Evolutionary conservation across 1,140 invertebrate genomes (phyloP).

Genomic region (Bactericera cockerelli): DNA sequence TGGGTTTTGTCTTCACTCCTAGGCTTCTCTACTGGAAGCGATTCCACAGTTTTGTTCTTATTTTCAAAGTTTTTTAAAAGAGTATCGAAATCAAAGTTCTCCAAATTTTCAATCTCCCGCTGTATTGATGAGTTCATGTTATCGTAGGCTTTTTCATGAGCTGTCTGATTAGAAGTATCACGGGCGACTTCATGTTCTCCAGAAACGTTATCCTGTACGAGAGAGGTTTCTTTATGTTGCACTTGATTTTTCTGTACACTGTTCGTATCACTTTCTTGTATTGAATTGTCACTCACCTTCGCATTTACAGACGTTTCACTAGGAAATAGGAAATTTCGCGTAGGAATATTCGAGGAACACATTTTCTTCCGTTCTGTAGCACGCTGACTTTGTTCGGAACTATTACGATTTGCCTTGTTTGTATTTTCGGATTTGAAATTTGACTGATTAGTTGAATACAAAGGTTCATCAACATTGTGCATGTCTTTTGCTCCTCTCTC

Average conservation of each 20-base stretch:
- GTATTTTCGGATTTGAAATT: neutral
- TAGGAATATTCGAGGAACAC: too few relatives aligned
- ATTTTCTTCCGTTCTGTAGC: neutral
- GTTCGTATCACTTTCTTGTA: too few relatives aligned
- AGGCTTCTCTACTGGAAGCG: neutral
- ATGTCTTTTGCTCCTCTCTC: conserved; percentile 6
- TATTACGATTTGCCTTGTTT: neutral
- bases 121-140: neutral
- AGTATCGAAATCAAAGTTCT: neutral
- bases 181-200: too few relatives aligned
- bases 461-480: conserved; percentile 8
- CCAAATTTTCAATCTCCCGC: conserved; percentile 2
- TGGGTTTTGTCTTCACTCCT: neutral
- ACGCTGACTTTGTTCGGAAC: neutral
- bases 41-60: neutral
- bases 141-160: neutral
- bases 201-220: too few relatives aligned
- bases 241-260: too few relatives aligned
- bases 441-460: conserved; percentile 6
- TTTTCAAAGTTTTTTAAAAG: conserved; percentile 6
- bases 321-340: too few relatives aligned
- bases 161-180: too few relatives aligned
- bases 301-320: too few relatives aligned
- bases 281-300: too few relatives aligned
- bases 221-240: too few relatives aligned